These are phyloP conservation scores for Ochlodes sylvanus DNA, from an alignment of 2,888 invertebrate genomes.

Conservation along the genomic window DNA sequence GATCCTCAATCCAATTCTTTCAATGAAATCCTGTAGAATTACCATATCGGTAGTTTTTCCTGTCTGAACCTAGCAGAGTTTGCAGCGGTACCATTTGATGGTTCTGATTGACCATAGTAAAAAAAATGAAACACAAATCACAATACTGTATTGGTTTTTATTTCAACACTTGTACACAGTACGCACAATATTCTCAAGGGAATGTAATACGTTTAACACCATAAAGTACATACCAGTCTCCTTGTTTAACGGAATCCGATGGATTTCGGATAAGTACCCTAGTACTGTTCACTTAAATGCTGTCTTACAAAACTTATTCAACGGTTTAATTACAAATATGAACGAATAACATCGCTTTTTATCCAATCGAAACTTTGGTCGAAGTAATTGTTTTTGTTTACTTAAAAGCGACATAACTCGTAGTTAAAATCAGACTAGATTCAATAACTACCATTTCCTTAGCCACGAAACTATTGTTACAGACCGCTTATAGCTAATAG, in stretches of 20 bases:
- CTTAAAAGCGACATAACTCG: conserved; percentile 61
- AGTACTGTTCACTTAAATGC: conserved; percentile 80
- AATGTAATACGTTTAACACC: conserved; percentile 75
- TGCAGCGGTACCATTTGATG: too few relatives aligned
- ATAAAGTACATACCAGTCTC: conserved; percentile 83
- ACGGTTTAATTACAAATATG: conserved; percentile 56
- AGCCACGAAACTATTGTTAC: conserved; percentile 63
- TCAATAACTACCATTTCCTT: conserved; percentile 63
- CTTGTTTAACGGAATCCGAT: conserved; percentile 76
- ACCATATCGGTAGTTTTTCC: too few relatives aligned
- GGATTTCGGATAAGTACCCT: conserved; percentile 75
- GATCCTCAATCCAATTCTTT: too few relatives aligned
- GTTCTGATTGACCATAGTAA: conserved; percentile 43
- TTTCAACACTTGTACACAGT: conserved; percentile 67
- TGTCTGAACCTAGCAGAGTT: too few relatives aligned
- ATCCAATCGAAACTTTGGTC: conserved; percentile 46
- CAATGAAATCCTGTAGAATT: too few relatives aligned
- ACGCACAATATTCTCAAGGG: conserved; percentile 64
- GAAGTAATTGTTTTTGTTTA: conserved; percentile 41
- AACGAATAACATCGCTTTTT: conserved; percentile 64
- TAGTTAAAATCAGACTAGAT: conserved; percentile 75
- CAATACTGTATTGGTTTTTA: conserved; percentile 83
- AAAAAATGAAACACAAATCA: conserved; percentile 65
- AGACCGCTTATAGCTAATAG: conserved; percentile 45
- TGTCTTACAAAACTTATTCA: conserved; percentile 68